phyloP scores from a whole-genome alignment of 2,888 invertebrate species.

The Brenthis daphne region DNA sequence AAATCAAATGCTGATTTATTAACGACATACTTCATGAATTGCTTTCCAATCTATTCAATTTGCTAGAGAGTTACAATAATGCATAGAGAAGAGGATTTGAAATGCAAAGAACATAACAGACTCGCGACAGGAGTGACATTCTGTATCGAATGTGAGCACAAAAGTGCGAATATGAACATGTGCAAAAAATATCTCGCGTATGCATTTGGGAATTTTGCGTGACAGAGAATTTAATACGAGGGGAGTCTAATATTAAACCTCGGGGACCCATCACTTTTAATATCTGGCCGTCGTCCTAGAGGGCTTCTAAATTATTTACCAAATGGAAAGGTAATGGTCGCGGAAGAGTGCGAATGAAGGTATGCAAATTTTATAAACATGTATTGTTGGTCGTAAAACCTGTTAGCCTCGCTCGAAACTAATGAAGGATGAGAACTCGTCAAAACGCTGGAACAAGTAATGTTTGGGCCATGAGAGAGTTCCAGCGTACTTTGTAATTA shows the following conservation, averaged over 20 bases:
- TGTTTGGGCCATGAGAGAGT: constrained; percentile 58
- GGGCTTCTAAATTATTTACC: constrained; percentile 81
- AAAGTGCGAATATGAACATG: constrained; percentile 78
- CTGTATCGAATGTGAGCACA: constrained; percentile 77
- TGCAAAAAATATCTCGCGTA: constrained; percentile 81
- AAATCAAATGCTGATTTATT: not conserved
- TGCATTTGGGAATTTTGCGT: constrained; percentile 82
- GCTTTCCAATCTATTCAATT: constrained; percentile 18
- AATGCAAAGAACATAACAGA: constrained; percentile 58
- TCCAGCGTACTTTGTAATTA: constrained; percentile 59
- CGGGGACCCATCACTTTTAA: constrained; percentile 82
- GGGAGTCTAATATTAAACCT: constrained; percentile 82
- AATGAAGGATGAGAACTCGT: constrained; percentile 63
- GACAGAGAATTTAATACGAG: constrained; percentile 82
- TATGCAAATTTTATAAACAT: constrained; percentile 80
- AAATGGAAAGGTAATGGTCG: constrained; percentile 82
- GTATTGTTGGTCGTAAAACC: constrained; percentile 71
- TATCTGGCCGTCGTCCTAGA: constrained; percentile 79
- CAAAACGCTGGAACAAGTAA: constrained; percentile 48
- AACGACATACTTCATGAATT: constrained; percentile 27
- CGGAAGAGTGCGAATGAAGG: constrained; percentile 77
- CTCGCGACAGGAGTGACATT: constrained; percentile 68
- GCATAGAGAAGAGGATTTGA: constrained; percentile 43
- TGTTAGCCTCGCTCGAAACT: constrained; percentile 55
- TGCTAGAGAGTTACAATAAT: constrained; percentile 13